Conservation (phyloP, 37 sponge, comb jelly and placozoan species). For the Chondrosia reniformis region DNA sequence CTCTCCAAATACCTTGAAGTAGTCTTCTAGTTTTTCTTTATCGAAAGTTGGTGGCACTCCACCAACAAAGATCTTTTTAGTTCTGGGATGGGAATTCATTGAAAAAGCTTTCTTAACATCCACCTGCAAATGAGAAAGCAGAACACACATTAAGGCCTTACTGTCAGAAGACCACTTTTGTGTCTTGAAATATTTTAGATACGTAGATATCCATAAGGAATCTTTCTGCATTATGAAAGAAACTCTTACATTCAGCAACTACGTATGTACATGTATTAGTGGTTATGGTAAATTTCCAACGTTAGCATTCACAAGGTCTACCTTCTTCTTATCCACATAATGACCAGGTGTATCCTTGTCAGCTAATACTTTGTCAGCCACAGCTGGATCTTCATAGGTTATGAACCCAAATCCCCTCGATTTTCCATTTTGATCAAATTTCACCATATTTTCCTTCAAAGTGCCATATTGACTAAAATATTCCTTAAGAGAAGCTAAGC, state of each 20-base stretch:
- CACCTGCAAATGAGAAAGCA: no score
- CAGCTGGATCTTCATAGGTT: slow-evolving; percentile 37
- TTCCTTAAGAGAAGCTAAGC: slow-evolving; percentile 40
- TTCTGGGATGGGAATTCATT: no score
- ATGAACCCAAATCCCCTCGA: slow-evolving; percentile 77
- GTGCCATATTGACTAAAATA: slow-evolving; percentile 64
- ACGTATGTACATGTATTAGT: no score
- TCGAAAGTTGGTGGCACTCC: slow-evolving; percentile 72
- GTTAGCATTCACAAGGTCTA: no score
- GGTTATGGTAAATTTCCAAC: no score
- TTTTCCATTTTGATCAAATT: slow-evolving; percentile 42
- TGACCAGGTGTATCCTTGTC: slow-evolving; percentile 34
- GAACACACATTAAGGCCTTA: no score
- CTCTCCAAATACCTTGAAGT: slow-evolving; percentile 72
- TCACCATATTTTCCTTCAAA: slow-evolving; percentile 45
- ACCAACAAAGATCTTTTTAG: slow-evolving; percentile 84
- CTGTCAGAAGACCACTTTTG: no score
- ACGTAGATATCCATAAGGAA: no score
- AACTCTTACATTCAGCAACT: no score
- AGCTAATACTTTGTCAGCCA: slow-evolving; percentile 37
- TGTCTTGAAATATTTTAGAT: no score
- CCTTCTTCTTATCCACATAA: slow-evolving; percentile 28
- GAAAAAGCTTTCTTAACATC: no score
- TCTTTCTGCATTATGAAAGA: no score
- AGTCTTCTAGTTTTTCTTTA: slow-evolving; percentile 30